Evolutionary conservation across 2,888 invertebrate species (phyloP).

Genomic region (Pterobdella sp.): DNA sequence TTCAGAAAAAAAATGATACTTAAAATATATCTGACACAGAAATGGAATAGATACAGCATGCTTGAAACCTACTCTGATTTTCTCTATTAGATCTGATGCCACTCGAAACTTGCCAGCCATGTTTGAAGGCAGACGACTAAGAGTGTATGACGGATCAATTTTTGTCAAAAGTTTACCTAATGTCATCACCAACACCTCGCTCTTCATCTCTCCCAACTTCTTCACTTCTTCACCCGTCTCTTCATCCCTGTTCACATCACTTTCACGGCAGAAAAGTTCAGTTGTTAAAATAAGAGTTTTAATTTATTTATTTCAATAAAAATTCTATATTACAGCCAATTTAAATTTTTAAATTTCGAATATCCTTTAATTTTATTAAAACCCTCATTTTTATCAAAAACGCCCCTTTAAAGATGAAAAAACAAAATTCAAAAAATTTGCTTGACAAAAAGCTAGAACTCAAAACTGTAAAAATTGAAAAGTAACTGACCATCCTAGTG

Average conservation of each 20-base stretch:
- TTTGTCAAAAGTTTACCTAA: not conserved
- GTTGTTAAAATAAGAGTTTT: not conserved
- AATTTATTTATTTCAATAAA: too few species aligned
- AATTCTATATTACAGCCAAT: too few species aligned
- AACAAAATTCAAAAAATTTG: not conserved
- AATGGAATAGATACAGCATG: not conserved
- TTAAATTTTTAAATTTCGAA: too few species aligned
- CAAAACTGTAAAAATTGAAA: not conserved
- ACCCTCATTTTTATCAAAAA: too few species aligned
- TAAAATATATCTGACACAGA: not conserved
- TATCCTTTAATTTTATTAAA: too few species aligned
- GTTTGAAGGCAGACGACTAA: not conserved
- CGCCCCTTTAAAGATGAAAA: not conserved
- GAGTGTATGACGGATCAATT: not conserved
- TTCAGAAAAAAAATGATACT: not conserved
- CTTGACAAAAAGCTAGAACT: not conserved
- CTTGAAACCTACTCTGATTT: not conserved
- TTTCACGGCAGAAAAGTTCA: too few species aligned
- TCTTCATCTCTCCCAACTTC: conserved; percentile 7
- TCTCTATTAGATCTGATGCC: not conserved
- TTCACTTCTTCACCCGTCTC: not conserved
- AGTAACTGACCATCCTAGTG: conserved; percentile 1
- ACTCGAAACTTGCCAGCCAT: conserved; percentile 2
- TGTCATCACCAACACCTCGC: conserved; percentile 1
- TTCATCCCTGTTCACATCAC: not conserved